A percentile compares a stretch with the other conserved stretches of the same genome.
These are phyloP conservation scores for Eptatretus burgeri DNA, from an alignment of 2,113 vertebrate genomes.

Conservation along the genomic window DNA sequence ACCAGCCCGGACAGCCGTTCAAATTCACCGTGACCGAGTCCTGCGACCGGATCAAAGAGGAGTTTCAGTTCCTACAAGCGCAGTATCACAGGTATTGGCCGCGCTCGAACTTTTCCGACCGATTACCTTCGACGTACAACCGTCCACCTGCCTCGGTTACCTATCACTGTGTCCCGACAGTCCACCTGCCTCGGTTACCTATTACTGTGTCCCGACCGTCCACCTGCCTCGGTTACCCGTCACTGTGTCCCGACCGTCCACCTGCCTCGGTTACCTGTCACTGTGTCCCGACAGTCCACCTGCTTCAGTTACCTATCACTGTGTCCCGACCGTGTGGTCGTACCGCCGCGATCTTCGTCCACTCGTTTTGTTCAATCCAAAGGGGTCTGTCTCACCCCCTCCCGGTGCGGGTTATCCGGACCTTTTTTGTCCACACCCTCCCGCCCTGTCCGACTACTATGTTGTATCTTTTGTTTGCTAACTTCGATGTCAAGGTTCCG, in stretches of 20 bases:
- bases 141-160: background rate
- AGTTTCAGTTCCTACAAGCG: slow-evolving; percentile 75
- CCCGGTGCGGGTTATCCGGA: too few relatives aligned
- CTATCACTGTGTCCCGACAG: background rate
- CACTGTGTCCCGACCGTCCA: background rate
- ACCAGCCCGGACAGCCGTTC: slow-evolving; percentile 67
- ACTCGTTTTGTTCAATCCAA: too few relatives aligned
- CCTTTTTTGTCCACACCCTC: too few relatives aligned
- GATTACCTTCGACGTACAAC: too few relatives aligned
- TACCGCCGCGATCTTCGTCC: too few relatives aligned
- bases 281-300: background rate
- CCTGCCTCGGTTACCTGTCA: background rate
- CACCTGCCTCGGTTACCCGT: background rate
- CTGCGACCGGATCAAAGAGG: slow-evolving; percentile 70
- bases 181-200: too few relatives aligned
- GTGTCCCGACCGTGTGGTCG: background rate
- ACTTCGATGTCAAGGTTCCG: too few relatives aligned
- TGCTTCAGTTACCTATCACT: background rate
- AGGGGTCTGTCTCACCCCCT: too few relatives aligned
- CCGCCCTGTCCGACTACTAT: too few relatives aligned
- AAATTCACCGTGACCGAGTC: slow-evolving; percentile 81
- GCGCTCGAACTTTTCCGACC: too few relatives aligned
- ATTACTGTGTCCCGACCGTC: background rate
- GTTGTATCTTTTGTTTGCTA: too few relatives aligned
- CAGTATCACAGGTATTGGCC: slow-evolving; percentile 62